Evolutionary conservation across 2,888 invertebrate genomes (phyloP), one percentile per base, ranked within the genome.

Genomic region (Bellardia bayeri): DNA sequence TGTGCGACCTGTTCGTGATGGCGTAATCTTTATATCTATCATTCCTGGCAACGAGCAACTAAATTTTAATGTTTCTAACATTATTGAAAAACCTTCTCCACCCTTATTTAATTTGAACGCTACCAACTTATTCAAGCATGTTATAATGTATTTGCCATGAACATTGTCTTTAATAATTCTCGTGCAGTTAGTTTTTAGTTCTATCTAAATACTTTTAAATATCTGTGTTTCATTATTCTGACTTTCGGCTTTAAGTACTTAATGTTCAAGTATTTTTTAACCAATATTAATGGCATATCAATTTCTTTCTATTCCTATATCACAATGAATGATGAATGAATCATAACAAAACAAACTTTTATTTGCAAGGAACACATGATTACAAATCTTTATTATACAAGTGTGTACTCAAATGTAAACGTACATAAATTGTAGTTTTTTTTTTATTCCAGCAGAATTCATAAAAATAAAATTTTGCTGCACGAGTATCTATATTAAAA

Each of bases 171-270:
- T 14, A n/a, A 54, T 56, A 56, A 56, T 56, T 56, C 56, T 23
- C 56, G 23, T 56, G 3, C 16, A 23, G 23, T 56, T 56, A 16
- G 8, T 56, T 56, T 56, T 16, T 56, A 8, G 7, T n/a, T 16
- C 3, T 7, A 54, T 54, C 16, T 16, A 16, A 16, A 5, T 54
- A 16, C 6, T 3, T 54, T 7, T 6, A 16, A 16, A 16, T n/a
- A 54, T 16, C 7, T 3, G 2, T 2, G 8, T 16, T 16, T 54
- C 6, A 6, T 16, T 54, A 85, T 86, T 89, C 89, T 88, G 87
- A 88, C 87, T 88, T 88, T 37, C 37, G 6, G 37, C 87, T 88
- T 88, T 89, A 37, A 37, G 37, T 37, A 5, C 37, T 37, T 37
- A 37, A 6, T 37, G 37, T 37, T 37, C 37, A 37, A 37, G 37